Evolutionary conservation across 2,888 invertebrate genomes (phyloP), one percentile per base, ranked within the genome.

Genomic region (Metellina segmentata): DNA sequence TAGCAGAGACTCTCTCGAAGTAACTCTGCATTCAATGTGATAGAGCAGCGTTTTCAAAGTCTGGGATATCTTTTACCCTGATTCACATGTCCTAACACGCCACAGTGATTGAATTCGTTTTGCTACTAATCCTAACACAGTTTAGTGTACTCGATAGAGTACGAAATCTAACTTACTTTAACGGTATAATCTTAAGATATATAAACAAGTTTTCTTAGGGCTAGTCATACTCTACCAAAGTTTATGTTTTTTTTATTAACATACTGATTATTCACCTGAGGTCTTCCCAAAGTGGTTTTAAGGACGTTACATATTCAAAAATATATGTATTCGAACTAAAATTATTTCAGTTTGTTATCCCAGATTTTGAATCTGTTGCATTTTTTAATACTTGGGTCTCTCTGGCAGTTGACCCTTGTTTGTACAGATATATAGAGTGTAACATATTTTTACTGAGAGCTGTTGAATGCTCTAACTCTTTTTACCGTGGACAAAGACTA

Each of bases 1-100:
- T 97, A 94, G 97, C 97, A 94, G 97, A 97, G 94, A 97, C 97
- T 95, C 96, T 97, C 93, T 97, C 97, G 95, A 97, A 97, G 95
- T 97, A 96, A 96, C 19, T n/a, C 8, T 34, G 11, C 51, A 49
- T 74, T 19, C 9, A 71, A 74, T 85, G 89, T 92, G 81, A 89
- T 86, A 86, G 20, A 69, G 5, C 69, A 71, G 48, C 85, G 16
- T 7, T 16, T 72, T 86, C 78, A 70, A 91, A 91, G 49, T 87
- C 86, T 87, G 87, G 91, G 87, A 91, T n/a, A 51, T 53, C n/a
- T 13, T n/a, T 77, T 34, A 4, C 34, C 34, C 34, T 34, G 34
- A 34, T 34, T 4, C 34, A 72, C 34, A 61, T 16, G 61, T 16
- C 61, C 61, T 61, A 9, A 16, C 61, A 61, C 16, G 9, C 11